Conservation (phyloP, 2,888 invertebrate genomes). For the Drosophila phalerata region DNA sequence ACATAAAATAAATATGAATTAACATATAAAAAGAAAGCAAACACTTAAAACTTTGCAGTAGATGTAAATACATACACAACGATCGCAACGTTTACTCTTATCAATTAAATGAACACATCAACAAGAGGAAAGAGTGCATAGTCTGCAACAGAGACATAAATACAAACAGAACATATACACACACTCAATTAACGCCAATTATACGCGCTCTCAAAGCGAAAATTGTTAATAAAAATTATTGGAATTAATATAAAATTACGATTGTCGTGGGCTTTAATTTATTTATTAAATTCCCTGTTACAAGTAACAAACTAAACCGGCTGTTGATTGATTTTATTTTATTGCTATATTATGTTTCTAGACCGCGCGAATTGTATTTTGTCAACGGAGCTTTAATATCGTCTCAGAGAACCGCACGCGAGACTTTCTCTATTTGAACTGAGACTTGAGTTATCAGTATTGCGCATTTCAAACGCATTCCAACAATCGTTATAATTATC, state of each 20-base stretch:
- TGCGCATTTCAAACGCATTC: constrained; percentile 51
- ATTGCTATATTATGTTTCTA: constrained; percentile 30
- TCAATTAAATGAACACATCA: constrained; percentile 67
- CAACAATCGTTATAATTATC: constrained; percentile 37
- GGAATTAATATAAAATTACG: constrained; percentile 53
- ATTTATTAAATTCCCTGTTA: constrained; percentile 37
- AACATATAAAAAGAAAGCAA: constrained; percentile 9
- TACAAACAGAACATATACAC: constrained; percentile 47
- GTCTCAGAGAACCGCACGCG: constrained; percentile 61
- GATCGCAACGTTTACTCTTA: constrained; percentile 55
- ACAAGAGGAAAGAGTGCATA: constrained; percentile 34
- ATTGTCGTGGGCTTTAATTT: constrained; percentile 45
- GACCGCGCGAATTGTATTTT: constrained; percentile 30
- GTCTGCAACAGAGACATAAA: constrained; percentile 34
- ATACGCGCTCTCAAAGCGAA: constrained; percentile 64
- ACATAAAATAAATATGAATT: neutral
- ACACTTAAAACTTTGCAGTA: constrained; percentile 10
- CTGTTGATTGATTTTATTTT: constrained; percentile 19
- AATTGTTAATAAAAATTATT: constrained; percentile 70
- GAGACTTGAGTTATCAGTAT: constrained; percentile 55
- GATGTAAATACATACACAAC: constrained; percentile 2
- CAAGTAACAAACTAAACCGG: constrained; percentile 37
- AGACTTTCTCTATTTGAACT: constrained; percentile 76
- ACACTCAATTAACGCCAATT: constrained; percentile 77
- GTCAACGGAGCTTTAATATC: constrained; percentile 14